Base-by-base conservation (phyloP, 2,888 invertebrate genomes). In the Drosophila affinis region DNA sequence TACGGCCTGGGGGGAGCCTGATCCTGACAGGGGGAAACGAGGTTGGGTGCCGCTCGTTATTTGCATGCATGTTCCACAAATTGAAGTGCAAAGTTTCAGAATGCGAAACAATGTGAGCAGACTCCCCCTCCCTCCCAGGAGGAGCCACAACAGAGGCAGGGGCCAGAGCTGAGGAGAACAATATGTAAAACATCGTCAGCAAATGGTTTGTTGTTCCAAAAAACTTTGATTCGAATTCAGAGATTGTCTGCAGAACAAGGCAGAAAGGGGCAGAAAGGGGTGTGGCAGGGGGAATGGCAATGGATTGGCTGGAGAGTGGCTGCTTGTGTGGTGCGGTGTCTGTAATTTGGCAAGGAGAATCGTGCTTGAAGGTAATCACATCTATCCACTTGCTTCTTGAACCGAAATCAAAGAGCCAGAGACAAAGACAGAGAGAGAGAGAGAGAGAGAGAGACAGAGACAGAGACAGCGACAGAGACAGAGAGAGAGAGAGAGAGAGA, bases 61-160 rank as follows among this genome's bases (percentile, higher is more conserved):
- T 84, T 81, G 79, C 79, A 81, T 85, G 76, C 89, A 87, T 65
- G 78, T 72, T 75, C 39, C 75, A 64, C 62, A 75, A 84, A 84
- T 87, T 88, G 89, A 84, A 87, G 89, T 87, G 79, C 81, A 88
- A 88, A 82, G 78, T 88, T 88, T 87, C 24, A 9, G 59, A 72
- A 56, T 75, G 55, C 46, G 59, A 54, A 68, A 75, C 74, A 75
- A 51, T 39, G 51, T 39, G 55, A 49, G 48, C 48, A 32, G 58
- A 48, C 49, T 18, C 21, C 32, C 46, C 9, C 32, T 3, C 14
- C 14, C 39, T 14, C 39, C 39, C 6, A 39, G 14, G 6, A 47
- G 67, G 67, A 54, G 55, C 10, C 57, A 27, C 45, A 7, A 27
- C 6, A 21, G n/a, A 7, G 21, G 21, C 21, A 21, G 21, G 3